Evolutionary conservation across 2,797 vertebrate genomes (phyloP).

Genomic region (Tarsius wallacei): DNA sequence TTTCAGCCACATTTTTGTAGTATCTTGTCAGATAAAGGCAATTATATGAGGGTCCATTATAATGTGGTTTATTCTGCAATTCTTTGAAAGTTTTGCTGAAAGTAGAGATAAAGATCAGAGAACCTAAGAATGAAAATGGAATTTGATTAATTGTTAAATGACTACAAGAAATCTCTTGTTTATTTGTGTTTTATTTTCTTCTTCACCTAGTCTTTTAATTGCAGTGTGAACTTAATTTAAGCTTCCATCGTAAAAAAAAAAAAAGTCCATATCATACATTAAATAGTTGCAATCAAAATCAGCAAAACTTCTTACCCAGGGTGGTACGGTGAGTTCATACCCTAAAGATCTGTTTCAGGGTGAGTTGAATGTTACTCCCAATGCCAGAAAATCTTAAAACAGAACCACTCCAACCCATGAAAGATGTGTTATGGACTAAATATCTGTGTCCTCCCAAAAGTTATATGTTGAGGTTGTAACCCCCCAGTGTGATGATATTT

Average conservation of each 20-base stretch:
- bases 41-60: not conserved
- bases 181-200: not conserved
- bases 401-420: not conserved
- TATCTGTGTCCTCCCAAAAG: not conserved
- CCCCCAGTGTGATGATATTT: not conserved
- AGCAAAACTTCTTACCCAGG: not conserved
- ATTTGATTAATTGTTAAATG: not conserved
- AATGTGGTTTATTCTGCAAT: not conserved
- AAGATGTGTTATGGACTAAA: not conserved
- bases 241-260: not conserved
- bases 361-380: not conserved
- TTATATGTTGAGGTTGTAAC: not conserved
- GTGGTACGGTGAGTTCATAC: not conserved
- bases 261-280: not conserved
- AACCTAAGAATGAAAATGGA: not conserved
- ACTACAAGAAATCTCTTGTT: not conserved
- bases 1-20: not conserved
- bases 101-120: not conserved
- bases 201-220: not conserved
- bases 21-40: not conserved
- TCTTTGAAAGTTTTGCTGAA: not conserved
- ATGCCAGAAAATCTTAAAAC: not conserved
- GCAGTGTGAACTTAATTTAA: not conserved
- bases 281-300: not conserved
- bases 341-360: not conserved